These are phyloP conservation scores for Frankliniella fusca DNA, from an alignment of 2,888 invertebrate species.

Conservation along the genomic window DNA sequence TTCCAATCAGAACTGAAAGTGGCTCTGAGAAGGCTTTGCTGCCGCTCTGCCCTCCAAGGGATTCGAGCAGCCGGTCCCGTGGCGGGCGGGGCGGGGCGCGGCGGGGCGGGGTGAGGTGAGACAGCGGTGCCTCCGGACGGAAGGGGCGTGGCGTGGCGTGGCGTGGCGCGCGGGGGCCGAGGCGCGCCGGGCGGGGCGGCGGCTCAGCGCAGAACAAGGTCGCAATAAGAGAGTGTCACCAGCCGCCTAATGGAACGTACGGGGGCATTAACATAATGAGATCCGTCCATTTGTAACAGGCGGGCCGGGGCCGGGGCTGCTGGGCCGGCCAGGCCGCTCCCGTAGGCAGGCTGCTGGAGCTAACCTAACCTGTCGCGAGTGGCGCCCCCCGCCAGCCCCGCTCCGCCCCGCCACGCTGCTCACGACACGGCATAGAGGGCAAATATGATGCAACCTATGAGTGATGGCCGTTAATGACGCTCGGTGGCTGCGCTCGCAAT, in stretches of 20 bases:
- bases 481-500: too few species aligned
- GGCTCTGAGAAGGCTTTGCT: background rate
- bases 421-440: too few species aligned
- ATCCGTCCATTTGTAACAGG: background rate
- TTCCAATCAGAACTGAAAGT: too few species aligned
- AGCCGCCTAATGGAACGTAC: background rate
- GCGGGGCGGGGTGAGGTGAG: too few species aligned
- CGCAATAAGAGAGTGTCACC: constrained; percentile 3
- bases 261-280: constrained; percentile 18
- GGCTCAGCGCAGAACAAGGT: background rate
- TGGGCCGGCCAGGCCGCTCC: background rate
- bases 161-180: background rate
- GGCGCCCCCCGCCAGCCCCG: background rate
- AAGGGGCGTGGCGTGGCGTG: constrained; percentile 15
- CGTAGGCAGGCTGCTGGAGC: background rate
- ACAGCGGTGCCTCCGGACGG: background rate
- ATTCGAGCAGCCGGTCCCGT: background rate
- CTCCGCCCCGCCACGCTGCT: background rate
- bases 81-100: background rate
- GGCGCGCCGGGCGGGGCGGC: background rate
- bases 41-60: background rate
- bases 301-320: background rate
- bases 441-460: too few species aligned
- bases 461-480: too few species aligned
- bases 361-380: background rate